Conservation (phyloP, 2,888 invertebrate species). For the Temnothorax rugatulus region DNA sequence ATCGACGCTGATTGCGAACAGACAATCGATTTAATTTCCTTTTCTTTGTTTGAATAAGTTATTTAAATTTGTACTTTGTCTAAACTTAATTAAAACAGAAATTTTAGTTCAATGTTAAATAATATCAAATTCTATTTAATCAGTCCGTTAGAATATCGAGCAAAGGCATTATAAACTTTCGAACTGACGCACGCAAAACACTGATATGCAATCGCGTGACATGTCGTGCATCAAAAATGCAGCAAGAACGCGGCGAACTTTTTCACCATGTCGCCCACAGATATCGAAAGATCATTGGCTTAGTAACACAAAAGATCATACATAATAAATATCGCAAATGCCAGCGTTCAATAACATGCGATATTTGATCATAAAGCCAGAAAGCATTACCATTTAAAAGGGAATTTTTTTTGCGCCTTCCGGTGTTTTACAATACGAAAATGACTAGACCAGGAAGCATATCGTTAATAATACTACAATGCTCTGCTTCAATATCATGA, state of each 20-base stretch:
- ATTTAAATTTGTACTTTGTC: neutral
- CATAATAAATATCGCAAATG: constrained; percentile 15
- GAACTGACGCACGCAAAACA: neutral
- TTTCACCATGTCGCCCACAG: neutral
- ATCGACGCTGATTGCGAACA: neutral
- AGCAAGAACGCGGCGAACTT: neutral
- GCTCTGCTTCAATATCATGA: too few species aligned
- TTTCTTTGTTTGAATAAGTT: neutral
- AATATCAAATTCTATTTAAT: neutral
- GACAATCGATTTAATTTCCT: neutral
- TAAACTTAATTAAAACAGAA: neutral
- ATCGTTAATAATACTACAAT: neutral
- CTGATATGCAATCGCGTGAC: neutral
- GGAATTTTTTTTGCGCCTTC: neutral
- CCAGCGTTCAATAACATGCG: neutral
- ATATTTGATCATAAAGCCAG: constrained; percentile 4
- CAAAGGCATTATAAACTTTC: neutral
- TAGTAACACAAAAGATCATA: neutral
- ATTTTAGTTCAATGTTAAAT: neutral
- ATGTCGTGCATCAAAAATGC: neutral
- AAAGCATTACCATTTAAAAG: constrained; percentile 29
- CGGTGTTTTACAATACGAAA: neutral
- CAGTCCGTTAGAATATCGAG: neutral
- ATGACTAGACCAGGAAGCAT: neutral
- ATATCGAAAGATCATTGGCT: constrained; percentile 8